These are phyloP conservation scores for Poeciliopsis occidentalis DNA, from an alignment of 2,113 vertebrate species.

Conservation along the genomic window DNA sequence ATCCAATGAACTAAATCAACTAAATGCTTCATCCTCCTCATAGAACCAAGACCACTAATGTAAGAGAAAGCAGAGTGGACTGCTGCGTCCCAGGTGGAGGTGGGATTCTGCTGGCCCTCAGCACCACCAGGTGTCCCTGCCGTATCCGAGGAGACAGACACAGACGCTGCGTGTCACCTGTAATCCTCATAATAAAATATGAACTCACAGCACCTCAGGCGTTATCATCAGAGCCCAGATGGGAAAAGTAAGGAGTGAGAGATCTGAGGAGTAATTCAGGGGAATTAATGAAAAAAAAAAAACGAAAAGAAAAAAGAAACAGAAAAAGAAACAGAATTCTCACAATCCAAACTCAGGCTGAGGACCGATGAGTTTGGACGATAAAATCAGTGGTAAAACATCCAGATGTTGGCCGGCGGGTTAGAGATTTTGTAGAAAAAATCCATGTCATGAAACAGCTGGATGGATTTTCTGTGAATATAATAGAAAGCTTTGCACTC, in stretches of 20 bases:
- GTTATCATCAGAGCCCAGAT: constrained; percentile 20
- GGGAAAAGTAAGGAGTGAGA: background rate
- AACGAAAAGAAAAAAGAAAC: background rate
- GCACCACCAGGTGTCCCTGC: constrained; percentile 20
- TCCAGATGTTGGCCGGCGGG: constrained; percentile 39
- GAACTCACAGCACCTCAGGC: constrained; percentile 23
- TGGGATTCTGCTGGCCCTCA: constrained; percentile 48
- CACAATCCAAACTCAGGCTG: background rate
- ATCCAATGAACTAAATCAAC: background rate
- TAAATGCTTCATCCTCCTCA: background rate
- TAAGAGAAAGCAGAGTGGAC: background rate
- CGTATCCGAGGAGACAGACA: constrained; percentile 44
- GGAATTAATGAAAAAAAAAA: constrained; percentile 3
- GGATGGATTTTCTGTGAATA: constrained; percentile 20
- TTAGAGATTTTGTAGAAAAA: constrained; percentile 36
- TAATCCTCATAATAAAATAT: constrained; percentile 59
- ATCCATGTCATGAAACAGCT: constrained; percentile 36
- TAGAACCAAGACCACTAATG: constrained; percentile 1
- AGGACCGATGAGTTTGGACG: background rate
- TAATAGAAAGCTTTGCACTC: constrained; percentile 2
- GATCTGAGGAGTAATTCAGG: background rate
- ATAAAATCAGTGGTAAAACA: background rate
- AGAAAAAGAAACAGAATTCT: background rate
- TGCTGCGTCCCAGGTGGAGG: constrained; percentile 36
- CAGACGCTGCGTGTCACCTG: constrained; percentile 53